phyloP scores from a whole-genome alignment of 2,888 invertebrate species.

The Teinopalpus imperialis region DNA sequence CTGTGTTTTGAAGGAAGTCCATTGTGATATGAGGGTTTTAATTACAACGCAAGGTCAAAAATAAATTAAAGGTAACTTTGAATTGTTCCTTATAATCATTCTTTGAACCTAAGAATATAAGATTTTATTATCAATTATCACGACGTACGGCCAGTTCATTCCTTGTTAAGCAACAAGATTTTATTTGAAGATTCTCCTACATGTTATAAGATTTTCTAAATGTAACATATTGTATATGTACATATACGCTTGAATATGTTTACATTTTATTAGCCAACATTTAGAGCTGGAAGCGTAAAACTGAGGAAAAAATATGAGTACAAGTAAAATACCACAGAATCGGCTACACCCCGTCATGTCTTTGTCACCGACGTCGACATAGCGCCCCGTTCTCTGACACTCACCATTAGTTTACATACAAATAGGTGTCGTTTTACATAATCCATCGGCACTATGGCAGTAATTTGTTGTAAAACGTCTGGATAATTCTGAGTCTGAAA shows the following conservation, averaged over 20 bases:
- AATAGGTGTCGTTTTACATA: conserved; percentile 80
- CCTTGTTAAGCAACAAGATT: too few species aligned
- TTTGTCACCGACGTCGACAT: conserved; percentile 35
- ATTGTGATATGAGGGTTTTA: too few species aligned
- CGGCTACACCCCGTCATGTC: conserved; percentile 37
- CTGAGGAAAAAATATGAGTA: conserved; percentile 20
- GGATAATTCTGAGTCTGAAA: conserved; percentile 77
- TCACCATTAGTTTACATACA: conserved; percentile 79
- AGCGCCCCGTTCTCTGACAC: conserved; percentile 57
- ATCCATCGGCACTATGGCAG: conserved; percentile 72
- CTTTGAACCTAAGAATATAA: too few species aligned
- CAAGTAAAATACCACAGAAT: conserved; percentile 18
- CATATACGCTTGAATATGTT: conserved; percentile 6
- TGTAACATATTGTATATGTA: conserved; percentile 2
- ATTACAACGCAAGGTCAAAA: too few species aligned
- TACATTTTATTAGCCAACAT: conserved; percentile 4
- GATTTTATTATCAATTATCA: too few species aligned
- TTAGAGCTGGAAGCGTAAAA: conserved; percentile 2
- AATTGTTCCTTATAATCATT: too few species aligned
- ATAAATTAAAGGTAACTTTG: too few species aligned
- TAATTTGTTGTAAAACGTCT: conserved; percentile 77
- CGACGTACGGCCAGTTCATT: too few species aligned
- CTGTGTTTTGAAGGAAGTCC: too few species aligned
- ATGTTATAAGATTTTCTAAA: too few species aligned
- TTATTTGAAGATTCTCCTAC: too few species aligned